Evolutionary conservation across 1,140 invertebrate genomes (phyloP), one percentile per base, ranked within the genome.

Genomic region (Drosophila chauvacae): DNA sequence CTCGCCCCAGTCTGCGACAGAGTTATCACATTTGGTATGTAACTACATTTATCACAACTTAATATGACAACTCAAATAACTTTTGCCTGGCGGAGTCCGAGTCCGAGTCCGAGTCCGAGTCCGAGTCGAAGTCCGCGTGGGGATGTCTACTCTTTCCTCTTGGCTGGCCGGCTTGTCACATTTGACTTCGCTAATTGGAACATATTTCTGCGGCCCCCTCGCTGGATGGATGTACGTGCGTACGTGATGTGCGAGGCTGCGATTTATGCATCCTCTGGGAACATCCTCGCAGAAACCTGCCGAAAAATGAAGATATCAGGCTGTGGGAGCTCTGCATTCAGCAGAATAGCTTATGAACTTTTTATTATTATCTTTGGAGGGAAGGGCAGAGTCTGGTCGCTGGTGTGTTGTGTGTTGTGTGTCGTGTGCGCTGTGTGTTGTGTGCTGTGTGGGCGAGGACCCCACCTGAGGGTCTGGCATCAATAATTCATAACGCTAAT

Each of bases 1-100:
- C 41, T 26, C 39, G 14, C 3, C 28, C 14, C 51, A 44, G 16
- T 10, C 45, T 26, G 55, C 16, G 47, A 50, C 61, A 88, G 80
- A 84, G 84, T 91, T 88, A 91, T 91, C 88, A 91, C 81, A 85
- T 91, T 80, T 73, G 30, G 81, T 82, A 75, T 90, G 84, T 85
- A 91, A 91, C 88, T 91, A 91, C 88, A 91, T 91, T 91, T 90
- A 91, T 91, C 88, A 91, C 84, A 78, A 76, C 85, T 80, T 91
- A 91, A 91, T 91, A 90, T 91, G 88, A 91, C 88, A 91, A 90
- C 63, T 90, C 81, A 81, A 86, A 90, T 90, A 86, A 90, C 76
- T 85, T 82, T 90, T 81, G 81, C 85, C 58, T 83, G 66, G 68
- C 45, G 51, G 48, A 73, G 45, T 41, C n/a, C n/a, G 45, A 13